Evolutionary conservation across 1,140 invertebrate genomes (phyloP).

Genomic region (Carcinoscorpius rotundicauda): DNA sequence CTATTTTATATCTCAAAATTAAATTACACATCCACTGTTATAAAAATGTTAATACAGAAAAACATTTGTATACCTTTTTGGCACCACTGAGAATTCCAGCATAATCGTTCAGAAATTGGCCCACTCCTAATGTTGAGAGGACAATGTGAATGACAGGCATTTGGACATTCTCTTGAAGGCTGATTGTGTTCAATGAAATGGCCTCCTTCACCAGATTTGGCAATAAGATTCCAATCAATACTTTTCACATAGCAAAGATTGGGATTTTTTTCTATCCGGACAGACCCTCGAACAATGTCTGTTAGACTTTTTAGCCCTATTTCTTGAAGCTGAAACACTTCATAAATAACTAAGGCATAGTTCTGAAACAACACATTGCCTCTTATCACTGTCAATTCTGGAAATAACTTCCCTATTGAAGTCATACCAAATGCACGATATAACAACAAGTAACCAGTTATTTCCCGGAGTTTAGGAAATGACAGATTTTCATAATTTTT

Average conservation of each 20-base stretch:
- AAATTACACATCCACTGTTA: too few species aligned
- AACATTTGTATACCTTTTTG: slow-evolving; percentile 29
- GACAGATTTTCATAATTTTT: slow-evolving; percentile 40
- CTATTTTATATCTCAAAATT: too few species aligned
- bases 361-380: slow-evolving; percentile 70
- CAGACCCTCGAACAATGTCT: slow-evolving; percentile 64
- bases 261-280: slow-evolving; percentile 77
- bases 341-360: slow-evolving; percentile 76
- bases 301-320: slow-evolving; percentile 70
- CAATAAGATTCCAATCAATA: slow-evolving; percentile 74
- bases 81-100: slow-evolving; percentile 56
- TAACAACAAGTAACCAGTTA: slow-evolving; percentile 56
- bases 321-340: slow-evolving; percentile 44
- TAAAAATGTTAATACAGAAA: too few species aligned
- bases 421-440: slow-evolving; percentile 62
- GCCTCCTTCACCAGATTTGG: slow-evolving; percentile 38
- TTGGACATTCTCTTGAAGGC: slow-evolving; percentile 46
- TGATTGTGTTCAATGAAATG: slow-evolving; percentile 48
- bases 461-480: slow-evolving; percentile 53
- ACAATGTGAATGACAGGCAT: slow-evolving; percentile 40
- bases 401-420: slow-evolving; percentile 71
- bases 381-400: slow-evolving; percentile 85
- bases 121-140: slow-evolving; percentile 1
- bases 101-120: slow-evolving; percentile 34
- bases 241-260: slow-evolving; percentile 77